Percentiles rank a stretch among this genome's conserved stretches.
phyloP scores from a whole-genome alignment of 2,888 invertebrate genomes.

The Amphipyra berbera region DNA sequence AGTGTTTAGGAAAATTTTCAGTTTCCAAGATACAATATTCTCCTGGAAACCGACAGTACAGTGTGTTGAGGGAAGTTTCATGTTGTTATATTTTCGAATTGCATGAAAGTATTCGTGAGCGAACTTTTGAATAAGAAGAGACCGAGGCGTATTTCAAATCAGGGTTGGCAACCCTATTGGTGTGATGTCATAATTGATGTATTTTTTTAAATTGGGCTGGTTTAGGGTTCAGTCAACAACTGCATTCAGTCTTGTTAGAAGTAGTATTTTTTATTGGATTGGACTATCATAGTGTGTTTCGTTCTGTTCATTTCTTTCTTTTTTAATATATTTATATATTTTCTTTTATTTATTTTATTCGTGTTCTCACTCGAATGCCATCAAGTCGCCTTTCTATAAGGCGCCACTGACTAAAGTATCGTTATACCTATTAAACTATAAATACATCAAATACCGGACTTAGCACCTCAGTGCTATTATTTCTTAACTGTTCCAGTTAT shows the following conservation, averaged over 20 bases:
- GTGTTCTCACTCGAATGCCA: not conserved
- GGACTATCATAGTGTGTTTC: conserved; percentile 15
- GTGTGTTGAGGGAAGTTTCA: not conserved
- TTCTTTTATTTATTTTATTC: not conserved
- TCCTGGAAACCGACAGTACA: not conserved
- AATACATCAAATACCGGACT: not conserved
- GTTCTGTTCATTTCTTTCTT: conserved; percentile 16
- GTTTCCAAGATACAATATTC: no score
- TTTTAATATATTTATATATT: conserved; percentile 10
- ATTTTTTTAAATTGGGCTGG: conserved; percentile 55
- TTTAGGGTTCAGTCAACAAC: conserved; percentile 48
- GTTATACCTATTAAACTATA: not conserved
- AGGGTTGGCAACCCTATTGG: conserved; percentile 55
- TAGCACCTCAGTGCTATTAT: conserved; percentile 12
- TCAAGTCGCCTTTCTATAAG: not conserved
- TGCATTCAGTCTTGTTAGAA: conserved; percentile 48
- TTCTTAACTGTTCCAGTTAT: conserved; percentile 14
- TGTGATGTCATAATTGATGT: conserved; percentile 57
- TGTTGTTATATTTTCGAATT: not conserved
- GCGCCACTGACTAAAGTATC: not conserved
- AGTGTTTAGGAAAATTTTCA: no score
- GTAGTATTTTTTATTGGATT: conserved; percentile 30
- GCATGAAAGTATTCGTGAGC: not conserved
- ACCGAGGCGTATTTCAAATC: conserved; percentile 11
- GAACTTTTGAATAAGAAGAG: not conserved